phyloP scores from a whole-genome alignment of 1,140 invertebrate species.

The Drosophila sp. region DNA sequence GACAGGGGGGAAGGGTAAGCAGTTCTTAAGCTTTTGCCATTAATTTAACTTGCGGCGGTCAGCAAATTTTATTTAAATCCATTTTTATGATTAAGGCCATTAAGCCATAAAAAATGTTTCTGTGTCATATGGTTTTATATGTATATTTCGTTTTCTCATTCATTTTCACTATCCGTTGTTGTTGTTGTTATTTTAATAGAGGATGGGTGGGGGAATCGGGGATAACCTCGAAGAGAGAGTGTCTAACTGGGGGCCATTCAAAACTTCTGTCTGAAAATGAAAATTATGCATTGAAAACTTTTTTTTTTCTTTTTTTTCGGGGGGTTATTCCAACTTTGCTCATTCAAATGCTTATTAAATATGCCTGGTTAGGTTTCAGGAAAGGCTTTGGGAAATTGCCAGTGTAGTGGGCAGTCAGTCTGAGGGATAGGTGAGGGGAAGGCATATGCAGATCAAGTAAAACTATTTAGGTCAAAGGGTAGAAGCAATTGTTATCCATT shows the following conservation, averaged over 20 bases:
- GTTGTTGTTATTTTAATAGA: neutral
- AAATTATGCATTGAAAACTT: slow-evolving; percentile 56
- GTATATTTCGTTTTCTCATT: neutral
- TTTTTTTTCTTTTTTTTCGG: slow-evolving; percentile 32
- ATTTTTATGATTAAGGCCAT: slow-evolving; percentile 67
- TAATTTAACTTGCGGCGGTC: slow-evolving; percentile 71
- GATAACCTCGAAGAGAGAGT: slow-evolving; percentile 37
- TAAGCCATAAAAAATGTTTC: slow-evolving; percentile 44
- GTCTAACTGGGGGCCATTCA: slow-evolving; percentile 47
- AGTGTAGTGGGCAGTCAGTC: neutral
- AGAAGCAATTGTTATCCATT: neutral
- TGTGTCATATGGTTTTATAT: slow-evolving; percentile 30
- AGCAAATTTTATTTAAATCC: slow-evolving; percentile 74
- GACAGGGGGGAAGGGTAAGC: slow-evolving; percentile 13
- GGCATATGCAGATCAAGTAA: neutral
- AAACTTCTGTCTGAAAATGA: slow-evolving; percentile 41
- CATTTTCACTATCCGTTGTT: neutral
- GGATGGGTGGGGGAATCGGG: neutral
- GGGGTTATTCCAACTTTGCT: slow-evolving; percentile 50
- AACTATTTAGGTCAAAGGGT: neutral
- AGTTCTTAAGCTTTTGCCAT: slow-evolving; percentile 62
- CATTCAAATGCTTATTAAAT: slow-evolving; percentile 80
- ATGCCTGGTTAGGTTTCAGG: slow-evolving; percentile 30
- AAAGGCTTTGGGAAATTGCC: neutral
- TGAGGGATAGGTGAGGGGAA: neutral